phyloP scores from a whole-genome alignment of 2,888 invertebrate species.

The Hemicrepidius hirtus region DNA sequence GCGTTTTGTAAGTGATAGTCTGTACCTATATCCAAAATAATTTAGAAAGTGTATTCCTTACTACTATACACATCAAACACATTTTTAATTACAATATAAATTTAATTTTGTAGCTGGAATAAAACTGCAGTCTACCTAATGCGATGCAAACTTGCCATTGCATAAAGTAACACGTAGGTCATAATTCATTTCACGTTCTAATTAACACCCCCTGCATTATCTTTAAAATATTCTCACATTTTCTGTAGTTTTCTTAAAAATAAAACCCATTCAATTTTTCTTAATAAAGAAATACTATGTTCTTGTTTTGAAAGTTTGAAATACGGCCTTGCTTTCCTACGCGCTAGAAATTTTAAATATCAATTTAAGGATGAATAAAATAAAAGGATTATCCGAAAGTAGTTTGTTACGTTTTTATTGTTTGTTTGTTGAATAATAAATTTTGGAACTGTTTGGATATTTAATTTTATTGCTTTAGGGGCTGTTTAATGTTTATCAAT shows the following conservation, averaged over 20 bases:
- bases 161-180: background rate
- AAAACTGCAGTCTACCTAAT: background rate
- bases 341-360: background rate
- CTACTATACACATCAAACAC: background rate
- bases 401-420: no score
- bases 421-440: no score
- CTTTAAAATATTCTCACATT: background rate
- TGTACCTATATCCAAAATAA: no score
- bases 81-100: background rate
- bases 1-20: no score
- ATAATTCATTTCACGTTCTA: slow-evolving; percentile 2
- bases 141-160: background rate
- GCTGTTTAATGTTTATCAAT: no score
- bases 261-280: background rate
- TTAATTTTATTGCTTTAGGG: no score
- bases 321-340: background rate
- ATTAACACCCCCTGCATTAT: slow-evolving; percentile 10
- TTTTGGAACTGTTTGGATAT: no score
- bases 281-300: background rate
- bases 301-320: slow-evolving; percentile 12
- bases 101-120: background rate
- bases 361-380: background rate
- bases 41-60: no score
- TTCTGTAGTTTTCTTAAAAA: slow-evolving; percentile 1
- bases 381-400: no score